A percentile compares a stretch with the other conserved stretches of the same genome.
Evolutionary conservation across 2,797 vertebrate species (phyloP).

Genomic region (Emydoidea blandingii): DNA sequence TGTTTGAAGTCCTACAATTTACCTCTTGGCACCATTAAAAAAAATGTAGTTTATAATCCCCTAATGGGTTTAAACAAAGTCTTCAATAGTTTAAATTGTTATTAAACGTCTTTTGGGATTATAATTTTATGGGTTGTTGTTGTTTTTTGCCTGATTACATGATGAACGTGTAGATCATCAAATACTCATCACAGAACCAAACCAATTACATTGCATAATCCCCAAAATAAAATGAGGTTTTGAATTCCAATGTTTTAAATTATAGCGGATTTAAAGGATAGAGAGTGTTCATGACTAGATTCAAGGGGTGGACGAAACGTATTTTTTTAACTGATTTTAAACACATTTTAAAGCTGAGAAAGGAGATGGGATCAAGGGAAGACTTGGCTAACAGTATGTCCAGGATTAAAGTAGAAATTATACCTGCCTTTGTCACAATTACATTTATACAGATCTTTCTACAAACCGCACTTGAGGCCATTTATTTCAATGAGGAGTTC

Average conservation of each 20-base stretch:
- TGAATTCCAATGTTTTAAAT: slow-evolving; percentile 59
- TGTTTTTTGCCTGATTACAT: slow-evolving; percentile 70
- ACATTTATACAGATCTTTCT: slow-evolving; percentile 18
- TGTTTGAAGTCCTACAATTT: slow-evolving; percentile 71
- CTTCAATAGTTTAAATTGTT: slow-evolving; percentile 71
- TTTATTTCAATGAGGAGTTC: neutral
- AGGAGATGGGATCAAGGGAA: neutral
- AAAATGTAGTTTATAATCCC: slow-evolving; percentile 70
- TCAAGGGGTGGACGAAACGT: neutral
- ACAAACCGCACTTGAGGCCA: neutral
- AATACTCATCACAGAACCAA: slow-evolving; percentile 74
- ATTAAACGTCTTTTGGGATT: slow-evolving; percentile 74
- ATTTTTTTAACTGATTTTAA: neutral
- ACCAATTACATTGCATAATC: slow-evolving; percentile 71
- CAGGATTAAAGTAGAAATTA: slow-evolving; percentile 6
- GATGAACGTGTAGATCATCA: slow-evolving; percentile 73
- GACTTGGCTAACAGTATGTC: neutral
- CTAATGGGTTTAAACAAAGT: slow-evolving; percentile 78
- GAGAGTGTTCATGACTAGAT: neutral
- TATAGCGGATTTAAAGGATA: slow-evolving; percentile 46
- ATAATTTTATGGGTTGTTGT: slow-evolving; percentile 66
- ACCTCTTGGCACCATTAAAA: slow-evolving; percentile 71
- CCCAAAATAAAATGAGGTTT: slow-evolving; percentile 71
- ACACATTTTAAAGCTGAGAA: slow-evolving; percentile 12
- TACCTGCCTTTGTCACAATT: neutral